These are phyloP conservation scores for Zaprionus obscuricornis DNA, from an alignment of 2,888 invertebrate species.

Conservation along the genomic window DNA sequence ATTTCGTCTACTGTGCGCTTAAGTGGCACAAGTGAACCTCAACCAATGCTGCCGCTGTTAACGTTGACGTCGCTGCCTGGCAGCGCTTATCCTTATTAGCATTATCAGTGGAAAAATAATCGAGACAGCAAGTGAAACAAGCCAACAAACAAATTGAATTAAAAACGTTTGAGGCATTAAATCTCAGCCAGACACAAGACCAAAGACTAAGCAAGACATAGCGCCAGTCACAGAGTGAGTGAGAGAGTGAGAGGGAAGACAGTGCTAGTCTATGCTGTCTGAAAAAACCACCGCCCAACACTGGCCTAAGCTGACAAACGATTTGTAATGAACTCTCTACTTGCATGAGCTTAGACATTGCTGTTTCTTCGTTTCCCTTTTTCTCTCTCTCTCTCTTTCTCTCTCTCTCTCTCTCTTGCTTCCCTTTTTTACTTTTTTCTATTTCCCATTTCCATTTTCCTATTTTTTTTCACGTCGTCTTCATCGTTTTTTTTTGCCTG, in stretches of 20 bases:
- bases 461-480: no score
- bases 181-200: constrained; percentile 46
- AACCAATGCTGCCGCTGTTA: no score
- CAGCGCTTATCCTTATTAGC: constrained; percentile 76
- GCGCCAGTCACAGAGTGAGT: neutral
- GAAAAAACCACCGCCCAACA: neutral
- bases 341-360: constrained; percentile 60
- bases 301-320: constrained; percentile 70
- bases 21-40: no score
- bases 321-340: constrained; percentile 78
- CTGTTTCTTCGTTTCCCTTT: constrained; percentile 14
- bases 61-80: constrained; percentile 36
- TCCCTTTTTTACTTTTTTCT: neutral
- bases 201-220: neutral
- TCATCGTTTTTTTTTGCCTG: constrained; percentile 22
- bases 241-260: no score
- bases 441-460: constrained; percentile 9
- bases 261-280: neutral
- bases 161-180: constrained; percentile 73
- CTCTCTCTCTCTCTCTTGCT: neutral
- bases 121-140: constrained; percentile 57
- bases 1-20: no score
- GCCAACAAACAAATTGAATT: constrained; percentile 75
- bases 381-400: neutral
- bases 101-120: constrained; percentile 74